Conservation (phyloP, 1,140 invertebrate species). For the Hycleus cichorii region DNA sequence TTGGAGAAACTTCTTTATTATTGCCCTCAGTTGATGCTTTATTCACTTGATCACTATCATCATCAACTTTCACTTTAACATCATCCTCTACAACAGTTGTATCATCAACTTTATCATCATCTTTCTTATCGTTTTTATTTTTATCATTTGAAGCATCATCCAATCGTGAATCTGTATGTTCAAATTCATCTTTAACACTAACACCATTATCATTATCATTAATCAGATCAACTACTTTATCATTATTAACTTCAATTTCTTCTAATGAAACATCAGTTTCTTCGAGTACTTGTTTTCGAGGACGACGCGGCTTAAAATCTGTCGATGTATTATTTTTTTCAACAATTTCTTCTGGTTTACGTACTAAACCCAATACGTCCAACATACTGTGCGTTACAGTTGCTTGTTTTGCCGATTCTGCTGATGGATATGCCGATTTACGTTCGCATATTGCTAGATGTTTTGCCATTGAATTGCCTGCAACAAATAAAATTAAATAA, state of each 20-base stretch:
- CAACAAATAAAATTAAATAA: conserved; percentile 15
- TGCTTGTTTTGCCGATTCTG: conserved; percentile 50
- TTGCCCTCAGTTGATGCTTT: not conserved
- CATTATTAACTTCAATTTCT: conserved; percentile 5
- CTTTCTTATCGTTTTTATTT: not conserved
- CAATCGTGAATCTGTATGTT: conserved; percentile 5
- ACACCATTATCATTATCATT: not conserved
- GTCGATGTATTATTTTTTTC: not conserved
- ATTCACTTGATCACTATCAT: not conserved
- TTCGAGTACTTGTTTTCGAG: not conserved
- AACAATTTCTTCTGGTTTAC: conserved; percentile 35
- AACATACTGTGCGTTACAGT: conserved; percentile 48
- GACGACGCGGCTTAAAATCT: not conserved
- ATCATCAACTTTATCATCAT: not conserved
- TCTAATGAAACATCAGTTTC: conserved; percentile 1
- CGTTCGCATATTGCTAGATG: conserved; percentile 56
- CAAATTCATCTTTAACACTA: not conserved
- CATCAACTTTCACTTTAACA: not conserved
- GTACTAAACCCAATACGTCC: conserved; percentile 47
- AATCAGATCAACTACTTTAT: conserved; percentile 4
- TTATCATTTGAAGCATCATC: not conserved
- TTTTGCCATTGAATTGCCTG: conserved; percentile 57
- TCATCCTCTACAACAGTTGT: not conserved
- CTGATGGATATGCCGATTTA: conserved; percentile 53
- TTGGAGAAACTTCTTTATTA: too few relatives aligned